phyloP scores from a whole-genome alignment of 2,888 invertebrate genomes.

The Drosophila conformis region DNA sequence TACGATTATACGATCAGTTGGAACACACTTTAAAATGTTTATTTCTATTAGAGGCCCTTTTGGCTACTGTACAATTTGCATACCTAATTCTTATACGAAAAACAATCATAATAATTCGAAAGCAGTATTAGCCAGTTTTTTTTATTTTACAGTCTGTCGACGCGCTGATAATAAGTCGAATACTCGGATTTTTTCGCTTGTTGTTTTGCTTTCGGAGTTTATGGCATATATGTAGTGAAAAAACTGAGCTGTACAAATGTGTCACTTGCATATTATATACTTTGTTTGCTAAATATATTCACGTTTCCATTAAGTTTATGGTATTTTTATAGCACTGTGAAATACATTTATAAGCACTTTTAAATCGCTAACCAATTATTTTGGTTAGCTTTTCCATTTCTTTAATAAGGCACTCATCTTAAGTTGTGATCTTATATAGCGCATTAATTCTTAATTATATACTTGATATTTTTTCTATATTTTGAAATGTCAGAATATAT shows the following conservation, averaged over 20 bases:
- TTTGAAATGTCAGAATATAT: background rate
- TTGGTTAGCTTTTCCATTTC: slow-evolving; percentile 28
- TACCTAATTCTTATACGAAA: slow-evolving; percentile 32
- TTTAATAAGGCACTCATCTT: slow-evolving; percentile 17
- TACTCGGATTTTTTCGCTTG: slow-evolving; percentile 29
- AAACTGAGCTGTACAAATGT: slow-evolving; percentile 20
- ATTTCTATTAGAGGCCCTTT: slow-evolving; percentile 12
- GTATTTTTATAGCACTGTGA: slow-evolving; percentile 29
- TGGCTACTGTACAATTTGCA: slow-evolving; percentile 40
- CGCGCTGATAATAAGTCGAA: slow-evolving; percentile 49
- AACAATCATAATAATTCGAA: slow-evolving; percentile 28
- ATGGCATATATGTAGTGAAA: slow-evolving; percentile 7
- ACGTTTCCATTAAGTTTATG: slow-evolving; percentile 26
- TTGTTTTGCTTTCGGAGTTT: slow-evolving; percentile 31
- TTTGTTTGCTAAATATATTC: slow-evolving; percentile 20
- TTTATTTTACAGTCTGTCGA: slow-evolving; percentile 21
- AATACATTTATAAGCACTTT: slow-evolving; percentile 24
- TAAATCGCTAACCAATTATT: slow-evolving; percentile 30
- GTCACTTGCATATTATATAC: slow-evolving; percentile 4
- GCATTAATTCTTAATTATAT: background rate
- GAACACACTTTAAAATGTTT: slow-evolving; percentile 2
- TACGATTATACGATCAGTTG: slow-evolving; percentile 6
- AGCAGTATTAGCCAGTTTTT: slow-evolving; percentile 50
- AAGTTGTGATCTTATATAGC: slow-evolving; percentile 7
- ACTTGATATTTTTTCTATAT: background rate